Base-by-base conservation (phyloP, 2,888 invertebrate species). In the Drosophila anomelani region DNA sequence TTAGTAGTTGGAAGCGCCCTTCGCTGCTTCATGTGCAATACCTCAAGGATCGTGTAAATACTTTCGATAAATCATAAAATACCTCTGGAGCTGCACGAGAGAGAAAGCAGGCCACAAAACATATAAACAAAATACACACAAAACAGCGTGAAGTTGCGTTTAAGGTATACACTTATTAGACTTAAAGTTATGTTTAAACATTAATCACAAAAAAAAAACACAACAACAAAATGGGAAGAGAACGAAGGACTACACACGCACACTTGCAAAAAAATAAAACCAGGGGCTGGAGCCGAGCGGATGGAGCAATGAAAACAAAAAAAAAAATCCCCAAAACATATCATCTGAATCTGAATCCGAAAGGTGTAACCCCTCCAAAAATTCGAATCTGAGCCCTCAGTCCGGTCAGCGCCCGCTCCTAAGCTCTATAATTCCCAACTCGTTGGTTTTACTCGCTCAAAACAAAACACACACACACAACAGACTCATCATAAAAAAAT, bases 211-310 rank as follows among this genome's bases (percentile, higher is more conserved):
- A 26, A 26, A 4, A 23, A 74, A 47, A 44, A 23, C 20, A 23
- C 20, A 49, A 55, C 46, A 53, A 60, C 70, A 54, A 80, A 74
- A 76, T 76, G 86, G 89, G 83, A 91, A 79, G 91, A 91, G 91
- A 90, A 87, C 77, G 81, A 90, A 90, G 91, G 90, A 90, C 90
- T 90, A 78, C 60, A 75, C 59, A 44, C 20, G 59, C 69, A 44
- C 41, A 44, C 51, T 36, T 63, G 53, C 54, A 55, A 38, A 57
- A n/a, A 32, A 38, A 56, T 23, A 32, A 17, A 23, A 26, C 0
- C 26, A 26, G 38, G 44, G n/a, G 15, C 38, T 15, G 36, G 51
- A 13, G 29, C 15, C n/a, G 51, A 55, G 32, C 63, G 38, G 47
- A 39, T 47, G 26, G 44, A 53, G 53, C 56, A 54, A 58, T 55